These are phyloP conservation scores for Chaetodon trifascialis DNA, from an alignment of 2,113 vertebrate genomes.

Conservation along the genomic window DNA sequence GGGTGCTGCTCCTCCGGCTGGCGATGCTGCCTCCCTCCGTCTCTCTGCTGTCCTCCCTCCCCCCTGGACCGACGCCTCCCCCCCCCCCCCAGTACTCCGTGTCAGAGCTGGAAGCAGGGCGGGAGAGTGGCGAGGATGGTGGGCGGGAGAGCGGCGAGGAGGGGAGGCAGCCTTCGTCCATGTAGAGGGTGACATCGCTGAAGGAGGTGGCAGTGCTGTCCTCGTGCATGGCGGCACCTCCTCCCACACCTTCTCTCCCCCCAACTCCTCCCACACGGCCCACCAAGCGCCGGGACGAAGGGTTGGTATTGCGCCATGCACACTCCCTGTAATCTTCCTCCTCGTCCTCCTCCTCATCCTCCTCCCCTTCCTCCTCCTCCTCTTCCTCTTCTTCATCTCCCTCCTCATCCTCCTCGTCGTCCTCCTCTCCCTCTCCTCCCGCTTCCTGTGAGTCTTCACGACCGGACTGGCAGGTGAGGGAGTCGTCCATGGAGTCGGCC, in stretches of 20 bases:
- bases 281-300: conserved; percentile 64
- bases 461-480: conserved; percentile 89
- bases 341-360: conserved; percentile 73
- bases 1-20: conserved; percentile 87
- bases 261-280: conserved; percentile 52
- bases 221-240: conserved; percentile 85
- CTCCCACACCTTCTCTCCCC: conserved; percentile 73
- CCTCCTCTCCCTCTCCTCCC: conserved; percentile 80
- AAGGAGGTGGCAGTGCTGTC: conserved; percentile 93
- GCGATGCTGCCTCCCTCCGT: conserved; percentile 82
- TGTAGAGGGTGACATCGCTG: conserved; percentile 92
- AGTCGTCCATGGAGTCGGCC: conserved; percentile 93
- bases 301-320: conserved; percentile 76
- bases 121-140: conserved; percentile 79
- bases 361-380: conserved; percentile 71
- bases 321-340: conserved; percentile 79
- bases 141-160: conserved; percentile 81
- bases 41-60: conserved; percentile 78
- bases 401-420: conserved; percentile 74
- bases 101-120: conserved; percentile 88
- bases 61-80: conserved; percentile 33
- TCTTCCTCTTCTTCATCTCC: conserved; percentile 61
- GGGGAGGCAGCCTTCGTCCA: conserved; percentile 85
- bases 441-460: conserved; percentile 84
- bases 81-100: conserved; percentile 84